These are phyloP conservation scores for Chamaea fasciata DNA, from an alignment of 2,113 vertebrate genomes.

Conservation along the genomic window DNA sequence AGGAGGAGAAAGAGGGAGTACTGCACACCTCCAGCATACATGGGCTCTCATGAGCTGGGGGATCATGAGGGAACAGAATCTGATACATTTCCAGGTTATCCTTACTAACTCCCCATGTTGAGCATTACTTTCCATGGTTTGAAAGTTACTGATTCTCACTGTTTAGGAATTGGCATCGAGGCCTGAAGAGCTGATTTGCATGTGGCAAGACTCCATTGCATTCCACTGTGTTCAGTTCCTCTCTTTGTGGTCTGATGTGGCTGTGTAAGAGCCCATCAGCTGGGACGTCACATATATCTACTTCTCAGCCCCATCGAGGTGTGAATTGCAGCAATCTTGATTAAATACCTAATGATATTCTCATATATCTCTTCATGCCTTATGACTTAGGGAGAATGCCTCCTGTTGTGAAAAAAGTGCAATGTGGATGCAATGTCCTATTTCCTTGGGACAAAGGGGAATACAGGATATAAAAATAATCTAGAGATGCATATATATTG, in stretches of 20 bases:
- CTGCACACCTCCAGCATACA: neutral
- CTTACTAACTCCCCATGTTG: rapidly evolving
- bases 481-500: neutral
- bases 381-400: neutral
- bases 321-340: neutral
- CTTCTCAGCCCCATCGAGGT: neutral
- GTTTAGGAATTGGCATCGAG: neutral
- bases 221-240: neutral
- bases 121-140: neutral
- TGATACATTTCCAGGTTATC: neutral
- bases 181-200: neutral
- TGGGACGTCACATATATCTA: neutral
- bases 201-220: neutral
- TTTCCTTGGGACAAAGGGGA: neutral
- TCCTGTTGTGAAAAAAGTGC: neutral
- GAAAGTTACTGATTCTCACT: neutral
- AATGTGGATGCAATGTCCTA: neutral
- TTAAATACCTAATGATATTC: neutral
- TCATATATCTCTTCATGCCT: neutral
- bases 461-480: neutral
- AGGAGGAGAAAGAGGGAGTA: neutral
- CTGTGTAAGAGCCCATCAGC: neutral
- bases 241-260: neutral
- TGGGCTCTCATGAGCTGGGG: neutral
- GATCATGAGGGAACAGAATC: neutral